Conservation (phyloP, 2,797 vertebrate genomes). For the Oryzias sinensis region DNA sequence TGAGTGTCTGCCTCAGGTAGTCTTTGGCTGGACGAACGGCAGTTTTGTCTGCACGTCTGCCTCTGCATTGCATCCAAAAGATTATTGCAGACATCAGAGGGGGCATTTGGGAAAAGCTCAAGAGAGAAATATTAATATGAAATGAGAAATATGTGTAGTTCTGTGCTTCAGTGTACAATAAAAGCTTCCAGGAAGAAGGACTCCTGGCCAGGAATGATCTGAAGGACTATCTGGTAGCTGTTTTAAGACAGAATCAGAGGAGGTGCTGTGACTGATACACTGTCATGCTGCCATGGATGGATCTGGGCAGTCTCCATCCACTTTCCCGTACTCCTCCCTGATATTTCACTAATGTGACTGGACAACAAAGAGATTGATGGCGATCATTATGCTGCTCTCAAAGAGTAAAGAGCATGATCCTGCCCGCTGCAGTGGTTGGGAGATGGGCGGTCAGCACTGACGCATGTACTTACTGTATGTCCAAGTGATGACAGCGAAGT, state of each 20-base stretch:
- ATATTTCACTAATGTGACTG: slow-evolving; percentile 75
- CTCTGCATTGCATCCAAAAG: slow-evolving; percentile 23
- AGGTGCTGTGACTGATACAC: slow-evolving; percentile 69
- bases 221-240: slow-evolving; percentile 61
- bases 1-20: slow-evolving; percentile 26
- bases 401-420: slow-evolving; percentile 73
- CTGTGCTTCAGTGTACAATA: slow-evolving; percentile 14
- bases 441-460: slow-evolving; percentile 20
- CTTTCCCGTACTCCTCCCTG: slow-evolving; percentile 64
- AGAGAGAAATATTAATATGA: slow-evolving; percentile 47
- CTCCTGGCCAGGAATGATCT: slow-evolving; percentile 32
- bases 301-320: slow-evolving; percentile 68
- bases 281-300: slow-evolving; percentile 70
- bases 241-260: slow-evolving; percentile 59
- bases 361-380: slow-evolving; percentile 78
- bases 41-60: slow-evolving; percentile 37
- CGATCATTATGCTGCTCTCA: slow-evolving; percentile 73
- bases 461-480: slow-evolving; percentile 44
- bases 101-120: slow-evolving; percentile 39
- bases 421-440: slow-evolving; percentile 50
- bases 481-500: slow-evolving; percentile 9
- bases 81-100: slow-evolving; percentile 45
- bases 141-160: slow-evolving; percentile 49
- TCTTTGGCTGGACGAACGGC: slow-evolving; percentile 52
- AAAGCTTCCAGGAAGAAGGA: slow-evolving; percentile 32